Percentiles rank a stretch among this genome's conserved stretches.
Evolutionary conservation across 2,888 invertebrate genomes (phyloP).

Genomic region (Nasonia oneida): DNA sequence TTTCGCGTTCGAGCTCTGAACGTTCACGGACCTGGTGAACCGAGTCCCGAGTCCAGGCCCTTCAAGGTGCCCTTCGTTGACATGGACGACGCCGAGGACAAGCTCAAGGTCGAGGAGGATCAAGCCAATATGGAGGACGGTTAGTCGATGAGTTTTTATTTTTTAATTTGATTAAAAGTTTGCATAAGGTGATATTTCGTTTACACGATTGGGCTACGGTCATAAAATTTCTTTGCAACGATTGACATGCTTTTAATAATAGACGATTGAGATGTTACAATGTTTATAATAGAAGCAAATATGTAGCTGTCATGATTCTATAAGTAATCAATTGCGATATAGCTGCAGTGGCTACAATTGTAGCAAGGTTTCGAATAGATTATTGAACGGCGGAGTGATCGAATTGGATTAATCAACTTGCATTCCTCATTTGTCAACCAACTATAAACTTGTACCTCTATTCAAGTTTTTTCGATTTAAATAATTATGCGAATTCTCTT

Average conservation of each 20-base stretch:
- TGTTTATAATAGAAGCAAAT: not conserved
- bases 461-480: not conserved
- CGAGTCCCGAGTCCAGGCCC: constrained; percentile 82
- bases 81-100: constrained; percentile 74
- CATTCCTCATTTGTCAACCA: not conserved
- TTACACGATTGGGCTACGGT: no score
- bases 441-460: not conserved
- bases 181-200: no score
- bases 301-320: not conserved
- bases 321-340: not conserved
- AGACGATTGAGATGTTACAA: not conserved
- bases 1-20: constrained; percentile 89
- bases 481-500: no score
- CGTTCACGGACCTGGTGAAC: constrained; percentile 86
- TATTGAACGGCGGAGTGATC: not conserved
- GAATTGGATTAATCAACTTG: constrained; percentile 4
- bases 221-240: no score
- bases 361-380: not conserved
- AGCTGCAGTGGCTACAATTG: not conserved
- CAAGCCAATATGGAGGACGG: constrained; percentile 53
- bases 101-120: constrained; percentile 68
- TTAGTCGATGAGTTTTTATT: constrained; percentile 5
- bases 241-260: no score
- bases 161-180: not conserved
- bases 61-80: constrained; percentile 73